These are phyloP conservation scores for Drosophila ohnishii DNA, from an alignment of 1,140 invertebrate genomes.

Conservation along the genomic window DNA sequence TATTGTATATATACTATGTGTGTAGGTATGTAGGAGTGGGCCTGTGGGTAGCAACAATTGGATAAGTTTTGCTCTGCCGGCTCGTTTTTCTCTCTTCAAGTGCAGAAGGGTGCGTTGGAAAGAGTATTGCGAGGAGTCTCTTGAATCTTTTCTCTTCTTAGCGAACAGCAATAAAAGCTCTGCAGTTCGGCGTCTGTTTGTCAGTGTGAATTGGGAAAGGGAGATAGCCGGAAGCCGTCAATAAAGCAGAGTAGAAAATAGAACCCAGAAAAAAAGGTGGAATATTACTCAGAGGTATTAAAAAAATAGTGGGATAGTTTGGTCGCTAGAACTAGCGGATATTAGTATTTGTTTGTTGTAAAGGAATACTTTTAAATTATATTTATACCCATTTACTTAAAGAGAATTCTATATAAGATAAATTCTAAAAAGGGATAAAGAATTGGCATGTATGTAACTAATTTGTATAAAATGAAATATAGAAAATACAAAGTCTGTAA, in stretches of 20 bases:
- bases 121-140: not conserved
- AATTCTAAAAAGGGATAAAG: not conserved
- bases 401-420: too few relatives aligned
- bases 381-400: too few relatives aligned
- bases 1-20: not conserved
- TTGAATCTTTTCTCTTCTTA: not conserved
- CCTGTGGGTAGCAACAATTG: conserved; percentile 16
- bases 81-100: conserved; percentile 20
- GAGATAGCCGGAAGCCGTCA: conserved; percentile 14
- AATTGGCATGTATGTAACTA: not conserved
- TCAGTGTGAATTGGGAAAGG: conserved; percentile 5
- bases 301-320: not conserved
- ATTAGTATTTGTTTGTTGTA: not conserved
- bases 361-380: not conserved
- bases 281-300: not conserved
- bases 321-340: not conserved
- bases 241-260: not conserved
- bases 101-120: not conserved
- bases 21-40: not conserved
- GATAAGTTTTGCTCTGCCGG: conserved; percentile 1
- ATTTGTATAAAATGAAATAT: not conserved
- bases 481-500: not conserved
- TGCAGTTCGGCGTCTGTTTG: too few relatives aligned
- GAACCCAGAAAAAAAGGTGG: not conserved
- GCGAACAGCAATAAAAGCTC: conserved; percentile 5